phyloP scores from a whole-genome alignment of 2,797 vertebrate genomes.

The Spheniscus humboldti region DNA sequence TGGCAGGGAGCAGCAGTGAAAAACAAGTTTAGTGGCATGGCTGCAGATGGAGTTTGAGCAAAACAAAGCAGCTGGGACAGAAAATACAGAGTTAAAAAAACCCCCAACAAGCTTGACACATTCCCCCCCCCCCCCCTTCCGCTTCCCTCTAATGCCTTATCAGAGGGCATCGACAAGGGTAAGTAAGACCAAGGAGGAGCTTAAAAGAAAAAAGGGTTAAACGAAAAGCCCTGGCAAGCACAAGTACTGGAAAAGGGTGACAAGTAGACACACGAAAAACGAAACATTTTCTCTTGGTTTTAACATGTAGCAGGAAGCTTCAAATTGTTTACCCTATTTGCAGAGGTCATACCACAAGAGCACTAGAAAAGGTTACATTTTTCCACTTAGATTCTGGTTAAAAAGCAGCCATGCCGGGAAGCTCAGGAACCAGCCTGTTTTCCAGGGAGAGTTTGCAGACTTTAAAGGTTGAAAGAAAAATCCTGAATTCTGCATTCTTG shows the following conservation, averaged over 20 bases:
- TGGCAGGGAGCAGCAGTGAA: background rate
- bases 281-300: background rate
- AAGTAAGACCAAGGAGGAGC: background rate
- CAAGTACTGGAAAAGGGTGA: background rate
- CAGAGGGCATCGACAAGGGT: background rate
- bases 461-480: background rate
- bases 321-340: background rate
- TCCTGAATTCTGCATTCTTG: background rate
- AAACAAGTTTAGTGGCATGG: background rate
- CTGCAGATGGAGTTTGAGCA: background rate
- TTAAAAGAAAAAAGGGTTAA: background rate
- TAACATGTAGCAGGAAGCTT: background rate
- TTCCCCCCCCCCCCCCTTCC: background rate
- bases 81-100: background rate
- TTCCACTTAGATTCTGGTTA: background rate
- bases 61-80: background rate
- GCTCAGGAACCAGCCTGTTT: background rate
- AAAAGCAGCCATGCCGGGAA: background rate
- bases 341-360: background rate
- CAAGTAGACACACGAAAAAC: background rate
- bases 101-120: background rate
- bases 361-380: background rate
- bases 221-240: background rate
- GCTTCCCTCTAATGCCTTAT: background rate
- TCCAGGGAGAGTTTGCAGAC: background rate